Evolutionary conservation across 2,113 vertebrate genomes (phyloP), one percentile per base, ranked within the genome.

Genomic region (Heterotis niloticus): DNA sequence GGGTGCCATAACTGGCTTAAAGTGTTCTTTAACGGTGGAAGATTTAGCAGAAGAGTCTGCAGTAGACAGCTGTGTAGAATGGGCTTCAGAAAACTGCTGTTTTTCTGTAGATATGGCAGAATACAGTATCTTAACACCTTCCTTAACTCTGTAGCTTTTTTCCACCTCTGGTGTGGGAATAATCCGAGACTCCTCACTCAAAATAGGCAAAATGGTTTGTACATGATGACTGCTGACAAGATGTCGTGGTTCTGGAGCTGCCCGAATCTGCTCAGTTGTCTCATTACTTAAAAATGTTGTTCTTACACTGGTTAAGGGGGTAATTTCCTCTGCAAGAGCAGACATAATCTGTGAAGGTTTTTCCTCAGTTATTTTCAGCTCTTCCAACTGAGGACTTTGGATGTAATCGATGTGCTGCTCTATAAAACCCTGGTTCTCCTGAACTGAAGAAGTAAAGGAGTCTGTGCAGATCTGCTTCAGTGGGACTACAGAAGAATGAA

Each of bases 71-170:
- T 90, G 88, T 76, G 77, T 67, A 23, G 89, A 79, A 76, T 93
- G 91, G 18, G 87, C 89, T 23, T 92, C 92, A 60, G 83, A 68
- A 5, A 95, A 81, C 75, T 88, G 76, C 4, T 57, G 86, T 24
- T 90, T 89, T 64, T 92, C 92, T 18, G 85, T 74, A 62, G 88
- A 91, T 71, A 93, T 83, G 29, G 90, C 89, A 0, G 92, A 89
- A 60, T 92, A 92, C 60, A 94, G 84, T 78, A 91, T 92, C 80
- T 91, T 90, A 59, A 90, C 82, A 5, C 91, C 92, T 78, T 95
- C 93, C 64, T 90, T 92, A 1, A 90, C 88, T 69, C 86, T 84
- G 78, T 91, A 91, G 67, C 91, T 82, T 26, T 81, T 91, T 82
- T 94, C 90, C 9, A 84, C 57, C n/a, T 87, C 83, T 29, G 87